Percentiles rank a stretch among this genome's conserved stretches.
Evolutionary conservation across 2,888 invertebrate species (phyloP).

Genomic region (Timema podura): DNA sequence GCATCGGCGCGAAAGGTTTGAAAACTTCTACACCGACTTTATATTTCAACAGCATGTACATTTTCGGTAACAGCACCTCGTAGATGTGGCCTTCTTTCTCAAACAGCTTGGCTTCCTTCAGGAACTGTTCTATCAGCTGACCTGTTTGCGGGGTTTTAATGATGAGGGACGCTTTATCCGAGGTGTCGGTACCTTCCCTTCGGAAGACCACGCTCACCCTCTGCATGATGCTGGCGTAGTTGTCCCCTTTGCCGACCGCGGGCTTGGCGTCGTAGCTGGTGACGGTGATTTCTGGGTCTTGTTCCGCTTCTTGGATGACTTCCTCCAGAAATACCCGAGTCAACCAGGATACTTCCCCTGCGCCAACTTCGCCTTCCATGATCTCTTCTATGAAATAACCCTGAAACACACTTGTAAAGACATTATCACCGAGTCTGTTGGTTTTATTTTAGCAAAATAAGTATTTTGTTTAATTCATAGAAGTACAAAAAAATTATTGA

Average conservation of each 20-base stretch:
- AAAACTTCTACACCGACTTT: too few relatives aligned
- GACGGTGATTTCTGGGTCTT: slow-evolving; percentile 16
- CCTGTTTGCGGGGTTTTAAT: slow-evolving; percentile 24
- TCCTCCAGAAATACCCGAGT: slow-evolving; percentile 15
- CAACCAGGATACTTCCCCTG: too few relatives aligned
- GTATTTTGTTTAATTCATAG: too few relatives aligned
- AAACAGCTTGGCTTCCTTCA: slow-evolving; percentile 19
- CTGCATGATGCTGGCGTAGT: slow-evolving; percentile 25
- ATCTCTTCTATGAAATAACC: too few relatives aligned
- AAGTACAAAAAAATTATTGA: too few relatives aligned
- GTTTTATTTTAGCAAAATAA: too few relatives aligned
- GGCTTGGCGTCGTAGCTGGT: background rate
- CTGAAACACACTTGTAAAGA: too few relatives aligned
- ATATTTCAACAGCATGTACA: background rate
- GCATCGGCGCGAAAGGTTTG: too few relatives aligned
- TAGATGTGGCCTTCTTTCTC: slow-evolving; percentile 22
- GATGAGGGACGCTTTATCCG: slow-evolving; percentile 19
- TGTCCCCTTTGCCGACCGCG: slow-evolving; percentile 26
- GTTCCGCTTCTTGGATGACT: slow-evolving; percentile 16
- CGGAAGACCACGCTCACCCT: slow-evolving; percentile 10
- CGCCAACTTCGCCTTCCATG: too few relatives aligned
- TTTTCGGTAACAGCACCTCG: slow-evolving; percentile 11
- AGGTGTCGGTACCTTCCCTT: background rate
- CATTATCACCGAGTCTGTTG: too few relatives aligned
- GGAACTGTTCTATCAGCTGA: too few relatives aligned